phyloP scores from a whole-genome alignment of 2,113 vertebrate genomes.

The Saguinus imperator region DNA sequence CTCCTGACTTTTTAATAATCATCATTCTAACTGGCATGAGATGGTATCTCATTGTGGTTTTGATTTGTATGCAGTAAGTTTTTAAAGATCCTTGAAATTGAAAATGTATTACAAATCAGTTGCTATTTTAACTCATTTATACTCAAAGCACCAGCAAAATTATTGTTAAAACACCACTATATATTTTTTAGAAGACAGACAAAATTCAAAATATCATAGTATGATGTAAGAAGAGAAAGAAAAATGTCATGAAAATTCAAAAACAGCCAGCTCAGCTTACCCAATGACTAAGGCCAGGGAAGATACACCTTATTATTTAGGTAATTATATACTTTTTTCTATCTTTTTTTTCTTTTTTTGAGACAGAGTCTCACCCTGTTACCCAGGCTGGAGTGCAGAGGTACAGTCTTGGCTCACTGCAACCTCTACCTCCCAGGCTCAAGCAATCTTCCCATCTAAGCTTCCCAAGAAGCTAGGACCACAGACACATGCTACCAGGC shows the following conservation, averaged over 20 bases:
- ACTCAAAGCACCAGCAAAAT: background rate
- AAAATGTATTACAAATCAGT: conserved; percentile 41
- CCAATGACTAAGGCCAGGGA: background rate
- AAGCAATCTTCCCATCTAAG: too few species aligned
- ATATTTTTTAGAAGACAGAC: background rate
- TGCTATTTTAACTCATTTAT: background rate
- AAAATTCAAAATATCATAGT: background rate
- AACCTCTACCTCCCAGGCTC: too few species aligned
- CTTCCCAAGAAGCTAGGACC: too few species aligned
- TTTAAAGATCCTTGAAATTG: conserved; percentile 6
- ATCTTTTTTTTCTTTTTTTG: too few species aligned
- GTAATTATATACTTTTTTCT: too few species aligned
- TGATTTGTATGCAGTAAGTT: background rate
- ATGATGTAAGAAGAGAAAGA: conserved; percentile 22
- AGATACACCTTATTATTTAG: background rate
- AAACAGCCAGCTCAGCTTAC: background rate
- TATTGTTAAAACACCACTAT: background rate
- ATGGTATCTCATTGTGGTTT: too few species aligned
- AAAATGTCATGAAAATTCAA: background rate
- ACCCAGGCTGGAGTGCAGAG: too few species aligned
- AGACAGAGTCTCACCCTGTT: too few species aligned
- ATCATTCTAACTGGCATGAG: too few species aligned
- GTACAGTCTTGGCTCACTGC: too few species aligned
- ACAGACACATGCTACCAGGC: too few species aligned
- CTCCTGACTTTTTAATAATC: too few species aligned